Conservation (phyloP, 2,797 vertebrate genomes). For the Chelidonichthys spinosus region DNA sequence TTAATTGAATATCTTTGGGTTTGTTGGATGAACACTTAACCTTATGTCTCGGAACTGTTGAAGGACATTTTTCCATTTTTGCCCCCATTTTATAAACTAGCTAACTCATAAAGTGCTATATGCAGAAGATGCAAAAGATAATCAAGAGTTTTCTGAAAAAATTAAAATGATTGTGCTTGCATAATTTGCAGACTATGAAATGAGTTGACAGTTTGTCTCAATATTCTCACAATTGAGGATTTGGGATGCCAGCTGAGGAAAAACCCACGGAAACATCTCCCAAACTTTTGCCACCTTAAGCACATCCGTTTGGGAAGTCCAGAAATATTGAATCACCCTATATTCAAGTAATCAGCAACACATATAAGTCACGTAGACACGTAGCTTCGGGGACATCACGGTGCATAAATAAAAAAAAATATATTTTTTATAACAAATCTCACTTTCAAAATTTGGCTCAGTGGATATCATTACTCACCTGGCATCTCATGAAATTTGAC, state of each 20-base stretch:
- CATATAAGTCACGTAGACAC: background rate
- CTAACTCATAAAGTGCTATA: background rate
- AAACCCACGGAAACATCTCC: conserved; percentile 24
- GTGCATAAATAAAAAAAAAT: conserved; percentile 35
- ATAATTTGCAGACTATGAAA: background rate
- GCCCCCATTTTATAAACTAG: background rate
- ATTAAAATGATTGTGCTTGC: background rate
- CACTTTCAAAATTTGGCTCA: conserved; percentile 2
- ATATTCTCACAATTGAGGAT: background rate
- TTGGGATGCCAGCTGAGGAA: conserved; percentile 35
- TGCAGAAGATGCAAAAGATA: background rate
- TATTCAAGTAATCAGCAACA: conserved; percentile 4
- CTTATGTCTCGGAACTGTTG: background rate
- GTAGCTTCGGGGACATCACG: conserved; percentile 2
- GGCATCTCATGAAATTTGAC: background rate
- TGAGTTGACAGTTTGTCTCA: background rate
- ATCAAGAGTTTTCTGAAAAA: background rate
- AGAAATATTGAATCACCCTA: conserved; percentile 2
- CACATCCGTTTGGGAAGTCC: conserved; percentile 11
- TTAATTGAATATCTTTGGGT: background rate
- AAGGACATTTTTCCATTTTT: background rate
- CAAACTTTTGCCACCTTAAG: conserved; percentile 12
- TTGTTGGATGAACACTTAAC: conserved; percentile 1
- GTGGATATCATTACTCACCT: background rate
- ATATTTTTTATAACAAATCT: background rate